Conservation (phyloP, 2,888 invertebrate species). For the Rotaria sp. region DNA sequence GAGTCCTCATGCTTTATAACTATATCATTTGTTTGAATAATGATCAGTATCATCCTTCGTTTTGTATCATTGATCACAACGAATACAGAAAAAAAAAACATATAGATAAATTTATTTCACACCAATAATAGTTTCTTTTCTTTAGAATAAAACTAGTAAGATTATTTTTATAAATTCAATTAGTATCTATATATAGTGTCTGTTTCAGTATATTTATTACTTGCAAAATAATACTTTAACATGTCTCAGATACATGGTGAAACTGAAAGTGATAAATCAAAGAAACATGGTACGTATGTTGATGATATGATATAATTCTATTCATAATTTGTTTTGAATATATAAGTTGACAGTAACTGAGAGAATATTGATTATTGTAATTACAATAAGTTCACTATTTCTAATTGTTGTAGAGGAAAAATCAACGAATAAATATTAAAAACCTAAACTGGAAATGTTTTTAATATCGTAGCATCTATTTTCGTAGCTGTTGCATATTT, state of each 20-base stretch:
- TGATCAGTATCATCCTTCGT: neutral
- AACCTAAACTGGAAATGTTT: no score
- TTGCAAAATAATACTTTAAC: neutral
- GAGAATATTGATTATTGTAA: neutral
- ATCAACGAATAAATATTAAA: no score
- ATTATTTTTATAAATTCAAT: neutral
- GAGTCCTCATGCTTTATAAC: neutral
- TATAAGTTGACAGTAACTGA: neutral
- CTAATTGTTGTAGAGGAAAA: no score
- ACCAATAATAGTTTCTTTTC: neutral
- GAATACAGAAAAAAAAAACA: neutral
- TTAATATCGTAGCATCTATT: no score
- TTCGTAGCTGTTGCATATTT: no score
- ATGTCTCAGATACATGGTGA: neutral
- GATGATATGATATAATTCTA: neutral
- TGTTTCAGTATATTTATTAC: neutral
- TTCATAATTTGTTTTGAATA: neutral
- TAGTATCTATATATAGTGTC: neutral
- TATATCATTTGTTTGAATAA: neutral
- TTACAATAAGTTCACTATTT: no score
- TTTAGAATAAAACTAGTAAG: neutral
- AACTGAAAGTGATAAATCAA: neutral
- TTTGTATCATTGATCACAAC: neutral
- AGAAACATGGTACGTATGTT: neutral
- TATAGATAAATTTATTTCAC: no score